These are phyloP conservation scores for Napeogenes sylphis DNA, from an alignment of 2,888 invertebrate species.

Conservation along the genomic window DNA sequence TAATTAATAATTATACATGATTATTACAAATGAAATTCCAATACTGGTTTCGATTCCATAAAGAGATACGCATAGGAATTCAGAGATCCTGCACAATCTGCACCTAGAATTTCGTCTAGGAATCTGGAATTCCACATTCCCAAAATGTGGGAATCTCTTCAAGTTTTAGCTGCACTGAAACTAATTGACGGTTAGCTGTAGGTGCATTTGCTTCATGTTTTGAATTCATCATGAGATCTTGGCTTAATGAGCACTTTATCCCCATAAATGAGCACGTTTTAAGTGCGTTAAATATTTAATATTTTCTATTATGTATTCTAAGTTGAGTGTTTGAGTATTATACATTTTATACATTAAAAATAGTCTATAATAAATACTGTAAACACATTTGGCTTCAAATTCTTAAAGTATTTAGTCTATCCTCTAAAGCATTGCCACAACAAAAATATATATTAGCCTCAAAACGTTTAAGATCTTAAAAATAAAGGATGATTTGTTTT, in stretches of 20 bases:
- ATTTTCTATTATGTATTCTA: background rate
- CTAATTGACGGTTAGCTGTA: constrained; percentile 26
- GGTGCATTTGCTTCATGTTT: constrained; percentile 21
- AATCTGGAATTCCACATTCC: constrained; percentile 12
- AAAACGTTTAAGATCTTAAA: no score
- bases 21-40: constrained; percentile 7
- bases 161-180: constrained; percentile 23
- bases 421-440: no score
- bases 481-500: no score
- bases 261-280: constrained; percentile 10
- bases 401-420: no score
- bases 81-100: constrained; percentile 13
- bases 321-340: background rate
- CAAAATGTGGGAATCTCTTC: background rate
- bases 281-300: constrained; percentile 6
- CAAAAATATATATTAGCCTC: no score
- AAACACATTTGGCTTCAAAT: no score
- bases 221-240: constrained; percentile 15
- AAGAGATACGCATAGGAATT: constrained; percentile 6
- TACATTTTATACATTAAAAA: background rate
- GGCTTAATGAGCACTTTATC: constrained; percentile 15
- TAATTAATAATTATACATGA: background rate
- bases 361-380: no score
- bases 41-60: constrained; percentile 10
- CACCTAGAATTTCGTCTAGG: background rate